Evolutionary conservation across 1,140 invertebrate species (phyloP).

Genomic region (Contarinia nasturtii): DNA sequence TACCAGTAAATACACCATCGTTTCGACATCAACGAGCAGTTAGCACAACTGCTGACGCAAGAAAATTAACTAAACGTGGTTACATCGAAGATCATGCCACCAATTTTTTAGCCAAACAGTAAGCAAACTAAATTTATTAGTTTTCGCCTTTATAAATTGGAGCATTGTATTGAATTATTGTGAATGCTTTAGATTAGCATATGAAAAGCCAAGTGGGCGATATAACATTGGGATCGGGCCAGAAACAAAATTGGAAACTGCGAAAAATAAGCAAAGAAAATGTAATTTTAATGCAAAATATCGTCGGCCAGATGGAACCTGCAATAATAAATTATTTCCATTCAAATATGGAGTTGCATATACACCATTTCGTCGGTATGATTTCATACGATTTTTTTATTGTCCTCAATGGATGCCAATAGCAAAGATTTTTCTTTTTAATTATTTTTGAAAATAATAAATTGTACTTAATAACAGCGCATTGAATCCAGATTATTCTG

Average conservation of each 20-base stretch:
- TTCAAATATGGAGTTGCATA: slow-evolving; percentile 47
- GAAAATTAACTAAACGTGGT: slow-evolving; percentile 36
- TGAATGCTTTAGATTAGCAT: slow-evolving; percentile 7
- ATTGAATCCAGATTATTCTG: slow-evolving; percentile 48
- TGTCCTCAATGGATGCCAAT: too few species aligned
- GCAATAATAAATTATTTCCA: slow-evolving; percentile 55
- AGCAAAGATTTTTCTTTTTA: not conserved
- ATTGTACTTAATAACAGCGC: slow-evolving; percentile 9
- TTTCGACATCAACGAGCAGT: slow-evolving; percentile 46
- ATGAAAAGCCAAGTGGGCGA: slow-evolving; percentile 14
- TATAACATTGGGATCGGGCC: slow-evolving; percentile 33
- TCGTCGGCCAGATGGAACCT: slow-evolving; percentile 53
- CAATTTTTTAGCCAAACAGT: slow-evolving; percentile 26
- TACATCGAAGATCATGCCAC: slow-evolving; percentile 45
- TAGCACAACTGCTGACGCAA: slow-evolving; percentile 33
- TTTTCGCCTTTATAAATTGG: not conserved
- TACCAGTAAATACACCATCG: slow-evolving; percentile 36
- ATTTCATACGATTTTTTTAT: too few species aligned
- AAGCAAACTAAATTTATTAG: not conserved
- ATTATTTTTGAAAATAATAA: not conserved
- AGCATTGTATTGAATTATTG: not conserved
- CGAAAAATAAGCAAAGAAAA: slow-evolving; percentile 5
- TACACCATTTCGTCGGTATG: slow-evolving; percentile 51
- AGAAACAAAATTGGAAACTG: slow-evolving; percentile 18
- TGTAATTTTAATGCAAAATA: slow-evolving; percentile 30